Conservation (phyloP, 1,140 invertebrate genomes). For the Oncopeltus fasciatus region DNA sequence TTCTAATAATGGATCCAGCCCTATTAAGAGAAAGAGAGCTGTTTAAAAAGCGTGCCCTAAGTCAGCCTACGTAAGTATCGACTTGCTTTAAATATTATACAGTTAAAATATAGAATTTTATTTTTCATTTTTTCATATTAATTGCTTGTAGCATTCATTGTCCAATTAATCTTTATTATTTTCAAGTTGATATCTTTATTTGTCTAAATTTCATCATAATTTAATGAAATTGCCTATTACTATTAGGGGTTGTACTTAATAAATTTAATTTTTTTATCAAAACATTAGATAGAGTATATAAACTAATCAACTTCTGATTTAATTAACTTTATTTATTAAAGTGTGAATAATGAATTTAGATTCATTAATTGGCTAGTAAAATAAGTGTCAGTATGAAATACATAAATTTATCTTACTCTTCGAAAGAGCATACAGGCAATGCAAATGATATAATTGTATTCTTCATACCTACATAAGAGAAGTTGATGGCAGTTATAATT, state of each 20-base stretch:
- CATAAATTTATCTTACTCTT: no score
- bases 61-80: conserved; percentile 63
- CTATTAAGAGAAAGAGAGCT: conserved; percentile 74
- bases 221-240: not conserved
- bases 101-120: not conserved
- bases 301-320: no score
- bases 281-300: no score
- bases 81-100: conserved; percentile 10
- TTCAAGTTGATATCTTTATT: not conserved
- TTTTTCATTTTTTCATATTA: not conserved
- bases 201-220: not conserved
- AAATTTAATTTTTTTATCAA: no score
- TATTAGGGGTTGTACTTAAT: conserved; percentile 20
- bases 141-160: not conserved
- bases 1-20: conserved; percentile 81
- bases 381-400: no score
- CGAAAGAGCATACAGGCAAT: no score
- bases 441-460: no score
- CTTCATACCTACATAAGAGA: no score
- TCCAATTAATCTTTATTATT: not conserved
- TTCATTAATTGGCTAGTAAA: no score
- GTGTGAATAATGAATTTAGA: no score
- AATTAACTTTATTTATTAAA: no score
- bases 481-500: no score
- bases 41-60: conserved; percentile 78